These are phyloP conservation scores for Cherax destructor DNA, from an alignment of 1,140 invertebrate species.

Conservation along the genomic window DNA sequence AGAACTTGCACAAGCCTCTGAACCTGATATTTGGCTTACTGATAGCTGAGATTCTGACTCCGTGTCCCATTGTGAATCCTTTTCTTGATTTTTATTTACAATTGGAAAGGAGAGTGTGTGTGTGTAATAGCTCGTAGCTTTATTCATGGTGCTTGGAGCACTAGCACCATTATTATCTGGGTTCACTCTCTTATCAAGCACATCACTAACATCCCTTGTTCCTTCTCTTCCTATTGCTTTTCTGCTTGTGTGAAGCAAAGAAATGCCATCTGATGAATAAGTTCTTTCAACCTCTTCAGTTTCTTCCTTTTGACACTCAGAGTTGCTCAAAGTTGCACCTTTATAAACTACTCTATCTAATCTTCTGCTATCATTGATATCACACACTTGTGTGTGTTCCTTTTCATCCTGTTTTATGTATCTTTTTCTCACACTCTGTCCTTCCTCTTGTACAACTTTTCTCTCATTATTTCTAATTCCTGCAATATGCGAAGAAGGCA, in stretches of 20 bases:
- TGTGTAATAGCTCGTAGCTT: not conserved
- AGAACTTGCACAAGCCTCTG: not conserved
- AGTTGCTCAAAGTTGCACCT: not conserved
- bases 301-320: not conserved
- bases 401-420: not conserved
- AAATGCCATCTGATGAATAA: not conserved
- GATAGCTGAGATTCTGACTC: slow-evolving; percentile 20
- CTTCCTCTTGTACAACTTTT: not conserved
- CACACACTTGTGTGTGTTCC: not conserved
- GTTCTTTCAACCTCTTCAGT: not conserved
- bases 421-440: not conserved
- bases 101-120: slow-evolving; percentile 12
- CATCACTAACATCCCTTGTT: not conserved
- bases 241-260: too few relatives aligned
- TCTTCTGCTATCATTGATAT: not conserved
- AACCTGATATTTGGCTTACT: not conserved
- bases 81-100: too few relatives aligned
- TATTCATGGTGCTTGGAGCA: not conserved
- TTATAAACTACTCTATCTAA: not conserved
- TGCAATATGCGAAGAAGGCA: not conserved
- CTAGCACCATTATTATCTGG: not conserved
- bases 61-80: not conserved
- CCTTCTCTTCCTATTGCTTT: not conserved
- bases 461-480: not conserved
- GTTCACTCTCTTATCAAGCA: not conserved